Evolutionary conservation across 2,888 invertebrate genomes (phyloP), one percentile per base, ranked within the genome.

Genomic region (Sarcophaga rosellei): DNA sequence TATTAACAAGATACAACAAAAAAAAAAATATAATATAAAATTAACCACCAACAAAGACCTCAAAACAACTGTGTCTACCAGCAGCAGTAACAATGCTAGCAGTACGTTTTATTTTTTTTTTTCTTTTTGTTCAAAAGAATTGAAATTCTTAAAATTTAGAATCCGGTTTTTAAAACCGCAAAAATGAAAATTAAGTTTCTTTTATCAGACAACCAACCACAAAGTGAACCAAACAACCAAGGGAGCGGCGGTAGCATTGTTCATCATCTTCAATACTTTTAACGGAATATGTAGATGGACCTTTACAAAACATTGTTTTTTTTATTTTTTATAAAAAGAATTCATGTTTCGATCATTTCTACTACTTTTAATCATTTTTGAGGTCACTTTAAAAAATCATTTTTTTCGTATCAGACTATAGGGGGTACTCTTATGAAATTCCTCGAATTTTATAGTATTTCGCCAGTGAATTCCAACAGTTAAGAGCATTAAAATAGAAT

Each of bases 121-220:
- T 6, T 35, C 0, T 25, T 25, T 25, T 0, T 25, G 1, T 35
- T 35, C 35, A 35, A 35, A 47, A 47, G 17, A 53, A 53, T 17
- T 53, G 5, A 53, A 53, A 53, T 53, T 15, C 53, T 53, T 53
- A 53, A 53, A 53, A 17, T 15, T 15, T 21, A 63, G 68, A 84
- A 75, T 84, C 84, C 69, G 79, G 84, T 84, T 84, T 53, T 84
- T 53, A 23, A 75, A 69, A 70, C 79, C 79, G 69, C 84, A 84
- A 63, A 72, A 66, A 35, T 61, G 10, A 63, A 77, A 77, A 62
- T 63, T 70, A 45, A 65, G 57, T 65, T 76, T 76, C 47, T 76
- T 81, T 65, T 75, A 3, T 57, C 21, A 75, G 63, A 53, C 68
- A 59, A 15, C 53, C 17, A 53, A 62, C 69, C 61, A 35, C 10